These are phyloP conservation scores for Craseonycteris thonglongyai DNA, from an alignment of 2,113 vertebrate species.

Conservation along the genomic window DNA sequence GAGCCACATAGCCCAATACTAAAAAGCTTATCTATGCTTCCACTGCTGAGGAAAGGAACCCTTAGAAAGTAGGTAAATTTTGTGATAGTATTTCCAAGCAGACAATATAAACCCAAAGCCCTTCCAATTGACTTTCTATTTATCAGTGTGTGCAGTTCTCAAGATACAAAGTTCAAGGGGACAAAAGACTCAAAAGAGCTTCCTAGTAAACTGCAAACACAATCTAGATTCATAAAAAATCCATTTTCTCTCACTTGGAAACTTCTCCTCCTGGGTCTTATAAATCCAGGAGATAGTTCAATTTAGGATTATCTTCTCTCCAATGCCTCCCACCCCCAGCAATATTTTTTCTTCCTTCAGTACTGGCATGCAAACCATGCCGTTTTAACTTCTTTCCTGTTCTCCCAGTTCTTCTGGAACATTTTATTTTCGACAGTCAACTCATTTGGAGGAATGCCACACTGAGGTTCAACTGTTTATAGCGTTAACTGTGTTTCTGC, in stretches of 20 bases:
- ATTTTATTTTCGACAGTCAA: conserved; percentile 89
- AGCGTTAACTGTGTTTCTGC: conserved; percentile 83
- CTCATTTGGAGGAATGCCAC: conserved; percentile 86
- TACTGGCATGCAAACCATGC: conserved; percentile 84
- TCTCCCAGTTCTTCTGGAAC: conserved; percentile 89
- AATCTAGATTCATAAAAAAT: conserved; percentile 60
- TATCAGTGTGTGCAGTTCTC: conserved; percentile 41
- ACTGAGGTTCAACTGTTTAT: conserved; percentile 82
- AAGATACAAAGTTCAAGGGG: conserved; percentile 51
- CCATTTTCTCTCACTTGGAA: conserved; percentile 45
- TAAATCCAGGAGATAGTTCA: conserved; percentile 67
- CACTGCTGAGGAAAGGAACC: background rate
- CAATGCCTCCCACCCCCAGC: background rate
- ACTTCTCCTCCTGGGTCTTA: conserved; percentile 37
- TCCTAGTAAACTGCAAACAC: conserved; percentile 52
- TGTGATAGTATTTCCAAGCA: conserved; percentile 10
- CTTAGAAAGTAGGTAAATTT: conserved; percentile 40
- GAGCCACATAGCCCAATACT: background rate
- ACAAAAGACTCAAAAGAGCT: conserved; percentile 43
- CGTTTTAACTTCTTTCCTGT: conserved; percentile 88
- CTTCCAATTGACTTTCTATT: conserved; percentile 40
- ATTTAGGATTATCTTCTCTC: conserved; percentile 68
- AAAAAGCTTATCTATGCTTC: background rate
- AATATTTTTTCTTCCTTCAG: conserved; percentile 75
- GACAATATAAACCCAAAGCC: conserved; percentile 43